Percentiles rank a stretch among this genome's conserved stretches.
Evolutionary conservation across 1,140 invertebrate species (phyloP).

Genomic region (Halictus rubicundus): DNA sequence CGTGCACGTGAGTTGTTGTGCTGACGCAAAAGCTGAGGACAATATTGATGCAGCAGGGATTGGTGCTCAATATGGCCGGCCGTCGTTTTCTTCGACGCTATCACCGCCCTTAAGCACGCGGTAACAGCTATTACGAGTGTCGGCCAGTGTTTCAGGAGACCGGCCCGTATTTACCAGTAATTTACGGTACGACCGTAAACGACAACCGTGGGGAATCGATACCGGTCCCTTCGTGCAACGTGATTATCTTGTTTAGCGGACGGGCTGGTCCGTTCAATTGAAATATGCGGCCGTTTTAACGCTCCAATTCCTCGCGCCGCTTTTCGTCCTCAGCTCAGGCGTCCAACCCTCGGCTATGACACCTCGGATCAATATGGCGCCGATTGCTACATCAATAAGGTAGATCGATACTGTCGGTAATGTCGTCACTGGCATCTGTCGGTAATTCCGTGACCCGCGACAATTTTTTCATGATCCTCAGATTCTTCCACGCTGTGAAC

Average conservation of each 20-base stretch:
- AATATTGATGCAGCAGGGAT: too few species aligned
- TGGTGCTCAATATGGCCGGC: too few species aligned
- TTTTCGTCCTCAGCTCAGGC: too few species aligned
- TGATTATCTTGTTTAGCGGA: conserved; percentile 30
- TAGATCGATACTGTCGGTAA: too few species aligned
- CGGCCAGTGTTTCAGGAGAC: neutral
- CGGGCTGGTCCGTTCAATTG: conserved; percentile 2
- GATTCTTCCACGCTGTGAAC: too few species aligned
- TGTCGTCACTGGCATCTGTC: too few species aligned
- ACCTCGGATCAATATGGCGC: neutral
- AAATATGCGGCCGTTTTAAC: conserved; percentile 8
- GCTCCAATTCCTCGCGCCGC: too few species aligned
- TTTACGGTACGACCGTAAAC: conserved; percentile 24
- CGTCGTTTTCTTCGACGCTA: neutral
- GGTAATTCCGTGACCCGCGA: too few species aligned
- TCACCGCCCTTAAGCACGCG: neutral
- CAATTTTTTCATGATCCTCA: too few species aligned
- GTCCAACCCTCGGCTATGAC: neutral
- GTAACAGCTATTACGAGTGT: conserved; percentile 1
- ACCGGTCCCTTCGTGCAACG: neutral
- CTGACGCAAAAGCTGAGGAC: too few species aligned
- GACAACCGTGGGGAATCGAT: conserved; percentile 36
- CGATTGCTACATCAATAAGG: too few species aligned
- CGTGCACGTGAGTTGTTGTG: too few species aligned
- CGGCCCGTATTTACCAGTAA: conserved; percentile 17